These are phyloP conservation scores for Drosophila percnosoma DNA, from an alignment of 2,888 invertebrate genomes.

Conservation along the genomic window DNA sequence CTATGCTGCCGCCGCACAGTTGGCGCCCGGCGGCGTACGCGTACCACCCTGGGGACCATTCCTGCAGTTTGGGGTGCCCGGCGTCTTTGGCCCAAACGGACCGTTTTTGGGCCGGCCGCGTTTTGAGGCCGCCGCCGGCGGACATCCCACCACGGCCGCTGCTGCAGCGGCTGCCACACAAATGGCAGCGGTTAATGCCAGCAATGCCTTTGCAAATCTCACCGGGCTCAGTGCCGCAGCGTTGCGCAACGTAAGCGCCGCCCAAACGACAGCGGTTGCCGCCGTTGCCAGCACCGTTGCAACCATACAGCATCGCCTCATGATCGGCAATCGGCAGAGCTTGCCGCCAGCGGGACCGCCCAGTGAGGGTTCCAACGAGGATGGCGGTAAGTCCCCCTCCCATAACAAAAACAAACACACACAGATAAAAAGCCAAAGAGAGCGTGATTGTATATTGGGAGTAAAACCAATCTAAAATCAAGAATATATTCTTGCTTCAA, in stretches of 20 bases:
- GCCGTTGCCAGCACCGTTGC: slow-evolving; percentile 83
- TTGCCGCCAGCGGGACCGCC: slow-evolving; percentile 83
- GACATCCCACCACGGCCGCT: slow-evolving; percentile 73
- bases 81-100: slow-evolving; percentile 82
- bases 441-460: background rate
- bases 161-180: slow-evolving; percentile 82
- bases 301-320: slow-evolving; percentile 83
- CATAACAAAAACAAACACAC: background rate
- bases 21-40: slow-evolving; percentile 83
- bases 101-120: slow-evolving; percentile 81
- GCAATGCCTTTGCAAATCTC: slow-evolving; percentile 83
- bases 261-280: slow-evolving; percentile 82
- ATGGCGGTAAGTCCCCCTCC: slow-evolving; percentile 76
- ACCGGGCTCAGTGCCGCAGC: slow-evolving; percentile 83
- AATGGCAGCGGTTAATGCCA: slow-evolving; percentile 82
- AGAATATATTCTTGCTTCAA: background rate
- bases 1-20: slow-evolving; percentile 83
- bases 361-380: slow-evolving; percentile 84
- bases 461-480: background rate
- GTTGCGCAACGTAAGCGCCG: slow-evolving; percentile 83
- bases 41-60: slow-evolving; percentile 84
- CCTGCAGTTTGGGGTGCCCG: slow-evolving; percentile 83
- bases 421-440: background rate
- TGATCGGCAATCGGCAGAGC: slow-evolving; percentile 83
- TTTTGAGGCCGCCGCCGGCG: slow-evolving; percentile 77